phyloP scores from a whole-genome alignment of 2,797 vertebrate genomes.

The Oceanodroma leucorhoa region DNA sequence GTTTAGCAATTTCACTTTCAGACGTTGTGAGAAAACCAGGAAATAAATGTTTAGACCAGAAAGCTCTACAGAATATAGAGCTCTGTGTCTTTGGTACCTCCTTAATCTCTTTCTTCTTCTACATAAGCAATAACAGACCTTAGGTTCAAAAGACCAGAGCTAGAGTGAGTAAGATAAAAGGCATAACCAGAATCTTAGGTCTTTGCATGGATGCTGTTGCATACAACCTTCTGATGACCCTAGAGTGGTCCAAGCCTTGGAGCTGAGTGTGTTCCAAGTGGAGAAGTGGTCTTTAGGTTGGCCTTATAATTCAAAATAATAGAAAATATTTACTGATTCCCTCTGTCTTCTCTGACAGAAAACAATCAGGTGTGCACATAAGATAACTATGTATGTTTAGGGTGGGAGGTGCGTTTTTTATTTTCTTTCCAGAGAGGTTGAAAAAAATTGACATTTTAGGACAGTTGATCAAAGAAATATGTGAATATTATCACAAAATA shows the following conservation, averaged over 20 bases:
- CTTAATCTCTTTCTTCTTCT: not conserved
- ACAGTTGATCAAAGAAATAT: not conserved
- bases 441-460: not conserved
- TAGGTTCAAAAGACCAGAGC: not conserved
- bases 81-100: not conserved
- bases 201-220: not conserved
- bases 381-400: not conserved
- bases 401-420: fast-evolving
- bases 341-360: not conserved
- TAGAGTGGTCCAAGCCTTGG: not conserved
- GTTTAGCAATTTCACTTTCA: not conserved
- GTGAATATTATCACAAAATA: not conserved
- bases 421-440: not conserved
- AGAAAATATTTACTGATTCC: not conserved
- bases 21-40: not conserved
- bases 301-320: not conserved
- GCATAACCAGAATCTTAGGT: not conserved
- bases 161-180: not conserved
- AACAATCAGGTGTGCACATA: not conserved
- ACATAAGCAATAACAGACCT: not conserved
- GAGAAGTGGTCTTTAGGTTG: not conserved
- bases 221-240: not conserved
- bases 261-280: not conserved
- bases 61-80: not conserved
- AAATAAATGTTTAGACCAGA: not conserved